Percentiles rank a stretch among this genome's conserved stretches.
Evolutionary conservation across 2,113 vertebrate species (phyloP).

Genomic region (Neopipo cinnamomea): DNA sequence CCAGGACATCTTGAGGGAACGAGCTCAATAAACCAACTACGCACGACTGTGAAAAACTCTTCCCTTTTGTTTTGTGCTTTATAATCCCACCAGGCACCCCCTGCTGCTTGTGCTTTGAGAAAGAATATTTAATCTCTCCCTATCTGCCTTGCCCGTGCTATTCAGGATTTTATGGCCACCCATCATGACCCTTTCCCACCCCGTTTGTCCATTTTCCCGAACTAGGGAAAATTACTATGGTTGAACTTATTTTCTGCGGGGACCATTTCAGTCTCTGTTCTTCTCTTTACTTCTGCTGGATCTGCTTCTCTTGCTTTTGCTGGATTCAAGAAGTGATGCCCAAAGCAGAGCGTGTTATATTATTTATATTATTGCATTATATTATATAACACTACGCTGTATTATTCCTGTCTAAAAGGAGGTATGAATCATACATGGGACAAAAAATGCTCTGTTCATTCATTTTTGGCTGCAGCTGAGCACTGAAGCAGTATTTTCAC

Average conservation of each 20-base stretch:
- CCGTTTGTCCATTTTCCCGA: neutral
- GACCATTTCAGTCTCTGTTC: neutral
- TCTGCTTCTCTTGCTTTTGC: neutral
- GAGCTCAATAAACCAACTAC: neutral
- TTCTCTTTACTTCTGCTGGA: neutral
- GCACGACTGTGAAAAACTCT: neutral
- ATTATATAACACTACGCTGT: neutral
- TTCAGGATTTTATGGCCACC: neutral
- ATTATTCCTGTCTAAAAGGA: neutral
- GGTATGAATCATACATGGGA: neutral
- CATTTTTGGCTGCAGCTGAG: neutral
- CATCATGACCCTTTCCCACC: neutral
- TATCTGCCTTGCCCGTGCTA: neutral
- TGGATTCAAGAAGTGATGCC: neutral
- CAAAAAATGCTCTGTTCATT: neutral
- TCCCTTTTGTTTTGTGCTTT: neutral
- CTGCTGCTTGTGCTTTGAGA: conserved; percentile 37
- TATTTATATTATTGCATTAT: neutral
- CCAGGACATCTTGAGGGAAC: conserved; percentile 1
- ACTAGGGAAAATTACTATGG: neutral
- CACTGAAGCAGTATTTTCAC: neutral
- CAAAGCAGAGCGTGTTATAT: rapidly evolving
- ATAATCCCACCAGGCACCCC: conserved; percentile 2
- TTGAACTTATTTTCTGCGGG: neutral
- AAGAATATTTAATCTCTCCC: neutral